Percentiles rank a stretch among this genome's conserved stretches.
phyloP scores from a whole-genome alignment of 2,888 invertebrate genomes.

The Punctoribates punctum region DNA sequence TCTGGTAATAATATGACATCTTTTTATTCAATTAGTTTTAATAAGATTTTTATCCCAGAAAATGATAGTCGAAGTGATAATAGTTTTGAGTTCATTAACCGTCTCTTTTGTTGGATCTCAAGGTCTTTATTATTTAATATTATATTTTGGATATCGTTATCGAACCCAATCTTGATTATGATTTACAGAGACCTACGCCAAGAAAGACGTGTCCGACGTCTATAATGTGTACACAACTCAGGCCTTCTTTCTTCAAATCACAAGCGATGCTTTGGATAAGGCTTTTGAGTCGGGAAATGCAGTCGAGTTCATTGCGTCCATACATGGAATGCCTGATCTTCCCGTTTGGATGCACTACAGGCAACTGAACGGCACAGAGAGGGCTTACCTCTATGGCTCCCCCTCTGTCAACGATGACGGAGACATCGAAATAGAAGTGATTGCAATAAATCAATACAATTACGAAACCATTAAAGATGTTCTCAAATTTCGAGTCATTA shows the following conservation, averaged over 20 bases:
- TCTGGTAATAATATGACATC: not conserved
- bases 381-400: constrained; percentile 79
- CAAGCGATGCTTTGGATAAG: constrained; percentile 37
- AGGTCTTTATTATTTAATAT: not conserved
- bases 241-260: constrained; percentile 45
- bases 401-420: constrained; percentile 56
- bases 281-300: constrained; percentile 23
- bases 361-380: constrained; percentile 71
- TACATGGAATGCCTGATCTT: constrained; percentile 73
- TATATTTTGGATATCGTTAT: not conserved
- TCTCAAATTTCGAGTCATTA: constrained; percentile 32
- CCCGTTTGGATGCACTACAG: constrained; percentile 81
- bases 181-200: not conserved
- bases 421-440: constrained; percentile 49
- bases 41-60: not conserved
- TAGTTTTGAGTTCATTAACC: not conserved
- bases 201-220: constrained; percentile 32
- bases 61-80: not conserved
- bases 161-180: not conserved
- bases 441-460: constrained; percentile 35
- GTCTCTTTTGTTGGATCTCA: not conserved
- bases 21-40: not conserved
- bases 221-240: constrained; percentile 44
- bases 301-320: constrained; percentile 62
- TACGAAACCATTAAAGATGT: constrained; percentile 36